Conservation (phyloP, 2,113 vertebrate species). For the Polyodon spathula region DNA sequence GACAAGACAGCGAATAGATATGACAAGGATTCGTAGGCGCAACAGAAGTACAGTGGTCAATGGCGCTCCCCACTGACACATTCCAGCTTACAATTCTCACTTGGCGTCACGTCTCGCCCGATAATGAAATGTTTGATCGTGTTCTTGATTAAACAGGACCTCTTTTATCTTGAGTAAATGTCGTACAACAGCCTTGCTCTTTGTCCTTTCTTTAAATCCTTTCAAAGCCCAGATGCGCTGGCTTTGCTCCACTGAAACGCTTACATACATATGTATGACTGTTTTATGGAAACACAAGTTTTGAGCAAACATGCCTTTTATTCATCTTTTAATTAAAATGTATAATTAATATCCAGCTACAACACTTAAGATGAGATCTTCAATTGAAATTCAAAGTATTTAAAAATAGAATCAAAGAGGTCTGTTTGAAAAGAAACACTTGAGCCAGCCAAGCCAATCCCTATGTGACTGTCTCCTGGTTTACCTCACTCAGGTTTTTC, state of each 20-base stretch:
- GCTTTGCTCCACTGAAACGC: constrained; percentile 19
- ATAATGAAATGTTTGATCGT: constrained; percentile 44
- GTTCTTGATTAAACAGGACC: constrained; percentile 26
- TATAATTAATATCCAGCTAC: constrained; percentile 50
- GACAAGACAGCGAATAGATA: too few relatives aligned
- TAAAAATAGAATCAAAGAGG: constrained; percentile 3
- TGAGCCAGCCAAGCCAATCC: not conserved
- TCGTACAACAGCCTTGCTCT: constrained; percentile 17
- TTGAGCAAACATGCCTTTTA: constrained; percentile 37
- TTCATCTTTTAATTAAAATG: constrained; percentile 43
- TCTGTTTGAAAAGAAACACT: not conserved
- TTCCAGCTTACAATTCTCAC: not conserved
- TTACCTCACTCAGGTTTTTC: not conserved
- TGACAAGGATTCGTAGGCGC: too few relatives aligned
- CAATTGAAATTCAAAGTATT: constrained; percentile 38
- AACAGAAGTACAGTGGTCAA: too few relatives aligned
- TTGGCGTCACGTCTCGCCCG: not conserved
- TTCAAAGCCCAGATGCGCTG: constrained; percentile 46
- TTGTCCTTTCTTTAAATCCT: constrained; percentile 10
- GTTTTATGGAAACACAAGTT: constrained; percentile 32
- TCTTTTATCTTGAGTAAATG: constrained; percentile 25
- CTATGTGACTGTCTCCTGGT: not conserved
- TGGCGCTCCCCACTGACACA: not conserved
- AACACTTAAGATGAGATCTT: constrained; percentile 38
- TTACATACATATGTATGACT: constrained; percentile 47